Evolutionary conservation across 2,113 vertebrate species (phyloP), one percentile per base, ranked within the genome.

Genomic region (Hippolais icterina): DNA sequence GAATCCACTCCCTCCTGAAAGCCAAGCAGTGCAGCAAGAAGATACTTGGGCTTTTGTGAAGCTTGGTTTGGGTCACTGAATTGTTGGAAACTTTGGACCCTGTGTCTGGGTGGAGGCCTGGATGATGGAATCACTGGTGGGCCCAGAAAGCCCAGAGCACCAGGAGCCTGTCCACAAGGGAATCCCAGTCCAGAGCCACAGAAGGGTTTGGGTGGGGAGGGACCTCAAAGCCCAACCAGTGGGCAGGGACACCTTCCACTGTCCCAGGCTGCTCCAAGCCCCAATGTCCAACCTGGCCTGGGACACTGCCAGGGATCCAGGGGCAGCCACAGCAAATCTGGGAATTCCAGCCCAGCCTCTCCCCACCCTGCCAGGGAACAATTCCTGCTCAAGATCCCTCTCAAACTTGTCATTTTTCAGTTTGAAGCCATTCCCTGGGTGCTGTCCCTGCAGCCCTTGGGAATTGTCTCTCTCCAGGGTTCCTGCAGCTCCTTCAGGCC

Each of bases 151-250:
- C 31, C 52, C 7, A 4, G 9, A 37, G 7, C 42, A 59, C 20
- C 61, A 33, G 15, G 33, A 70, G 44, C 49, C 53, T n/a, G 20
- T 31, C 27, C 50, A 9, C 0, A 0, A 27, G 20, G 18, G 25
- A 41, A 84, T 27, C 19, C 22, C 15, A 59, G 27, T 39, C 8
- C 37, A 31, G 66, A 44, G 7, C 21, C 37, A 9, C 6, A 2
- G 59, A 3, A 7, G 28, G 37, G 1, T 17, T 22, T 44, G 44
- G 37, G 33, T 1, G 1, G 33, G 37, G 31, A 65, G 7, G 8
- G 39, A 10, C 12, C 3, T 15, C 0, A 39, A 35, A 59, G 0
- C 0, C 0, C 22, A 25, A 0, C 33, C 10, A 3, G 0, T 22
- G 0, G 56, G 41, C 75, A 80, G 76, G 57, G 66, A 63, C 85